Evolutionary conservation across 2,888 invertebrate species (phyloP), one percentile per base, ranked within the genome.

Genomic region (Epiblema foenella): DNA sequence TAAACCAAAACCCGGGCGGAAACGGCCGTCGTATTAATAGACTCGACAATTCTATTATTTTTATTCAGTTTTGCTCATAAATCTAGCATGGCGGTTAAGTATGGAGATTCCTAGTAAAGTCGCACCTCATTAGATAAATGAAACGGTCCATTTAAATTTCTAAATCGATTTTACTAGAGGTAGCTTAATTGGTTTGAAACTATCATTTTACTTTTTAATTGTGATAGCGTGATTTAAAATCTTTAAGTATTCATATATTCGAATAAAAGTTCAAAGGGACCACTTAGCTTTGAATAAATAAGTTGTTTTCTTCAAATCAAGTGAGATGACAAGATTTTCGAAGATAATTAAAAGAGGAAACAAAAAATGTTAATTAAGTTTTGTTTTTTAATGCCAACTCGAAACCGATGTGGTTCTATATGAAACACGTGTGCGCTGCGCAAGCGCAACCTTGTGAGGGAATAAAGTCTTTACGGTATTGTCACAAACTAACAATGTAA

Each of bases 41-140:
- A 92, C 83, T 88, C 90, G 90, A 93, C 91, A 92, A 92, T 93
- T 92, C 92, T 93, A 93, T 93, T 93, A 93, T 93, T 93, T 93
- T 93, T 93, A 93, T 93, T 93, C 91, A 80, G 89, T 88, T 91
- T 89, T 87, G 89, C 85, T 87, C 89, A 88, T 90, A 91, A 91
- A 91, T 91, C 88, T 87, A 83, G 77, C 83, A 82, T 85, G 87
- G 84, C 86, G 85, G 83, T 84, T 83, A 82, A 82, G 82, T 80
- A 83, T 83, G 82, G 81, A 81, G 83, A 77, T 90, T 91, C 90
- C 86, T 84, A 88, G 90, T 90, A 90, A 74, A 78, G 78, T 77
- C 78, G 84, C 88, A 89, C 88, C 84, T 83, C 87, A 89, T 89
- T 89, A 86, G 79, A 76, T 81, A 84, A 84, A 85, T 85, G 82